Base-by-base conservation (phyloP, 2,113 vertebrate genomes). In the Sardina pilchardus region DNA sequence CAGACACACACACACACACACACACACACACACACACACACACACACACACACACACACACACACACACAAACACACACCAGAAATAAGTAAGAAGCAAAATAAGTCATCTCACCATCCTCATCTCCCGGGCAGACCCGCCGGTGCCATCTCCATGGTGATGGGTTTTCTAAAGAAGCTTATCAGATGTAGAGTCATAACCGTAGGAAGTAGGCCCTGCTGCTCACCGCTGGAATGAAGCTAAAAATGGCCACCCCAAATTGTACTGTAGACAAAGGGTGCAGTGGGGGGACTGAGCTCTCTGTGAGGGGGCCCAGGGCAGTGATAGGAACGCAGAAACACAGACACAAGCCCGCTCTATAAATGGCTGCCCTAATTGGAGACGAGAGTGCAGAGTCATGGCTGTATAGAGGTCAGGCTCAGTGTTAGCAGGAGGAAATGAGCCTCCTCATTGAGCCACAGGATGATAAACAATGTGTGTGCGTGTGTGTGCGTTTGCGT, bases 291-390 rank as follows among this genome's bases (percentile, higher is more conserved):
- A 14, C 10, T 10, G 6, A 3, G 16, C 24, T 30, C 63, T 14
- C 8, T 34, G 7, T 10, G 63, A 71, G n/a, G 63, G n/a, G n/a
- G n/a, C n/a, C 63, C 63, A 34, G 1, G n/a, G 34, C n/a, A 30
- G 26, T 71, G 26, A 71, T 16, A 2, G 6, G n/a, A n/a, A 8
- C 47, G 36, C 50, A 24, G 45, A 14, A 2, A 53, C 81, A 50
- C 44, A 82, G 7, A 82, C 81, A 82, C 81, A 84, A 42, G 39
- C 83, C 45, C 63, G 24, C 24, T 6, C 56, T 71, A 71, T 71
- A 71, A 71, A 71, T 71, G 63, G n/a, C 63, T 34, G 30, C 10
- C 63, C 63, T 71, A 71, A 71, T 71, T 71, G 63, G 63, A 34
- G 63, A 71, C 9, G 9, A 71, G 63, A 71, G 63, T 71, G 63